Evolutionary conservation across 2,113 vertebrate species (phyloP).

Genomic region (Elephas maximus): DNA sequence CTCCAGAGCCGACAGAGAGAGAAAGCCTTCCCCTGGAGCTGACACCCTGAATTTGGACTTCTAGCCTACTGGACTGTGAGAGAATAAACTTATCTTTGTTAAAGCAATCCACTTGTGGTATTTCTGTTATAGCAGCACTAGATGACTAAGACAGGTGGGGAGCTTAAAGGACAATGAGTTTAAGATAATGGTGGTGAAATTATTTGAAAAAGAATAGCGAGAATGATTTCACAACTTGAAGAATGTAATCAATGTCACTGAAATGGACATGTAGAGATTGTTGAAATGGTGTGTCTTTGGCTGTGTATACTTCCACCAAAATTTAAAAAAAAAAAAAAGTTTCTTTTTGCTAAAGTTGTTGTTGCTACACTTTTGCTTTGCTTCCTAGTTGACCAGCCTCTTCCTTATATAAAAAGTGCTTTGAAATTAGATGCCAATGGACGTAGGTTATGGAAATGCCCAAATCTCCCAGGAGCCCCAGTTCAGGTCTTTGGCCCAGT

Average conservation of each 20-base stretch:
- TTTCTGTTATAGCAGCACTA: too few species aligned
- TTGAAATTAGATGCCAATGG: not conserved
- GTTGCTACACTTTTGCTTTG: not conserved
- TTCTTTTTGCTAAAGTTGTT: not conserved
- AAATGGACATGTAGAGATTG: not conserved
- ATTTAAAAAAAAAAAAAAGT: too few species aligned
- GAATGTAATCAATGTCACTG: not conserved
- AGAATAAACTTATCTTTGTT: too few species aligned
- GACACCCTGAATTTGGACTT: too few species aligned
- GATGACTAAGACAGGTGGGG: not conserved
- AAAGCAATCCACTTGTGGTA: too few species aligned
- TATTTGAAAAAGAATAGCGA: not conserved
- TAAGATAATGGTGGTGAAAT: not conserved
- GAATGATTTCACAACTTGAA: not conserved
- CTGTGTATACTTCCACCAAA: too few species aligned
- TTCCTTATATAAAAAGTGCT: not conserved
- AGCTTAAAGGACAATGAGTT: not conserved
- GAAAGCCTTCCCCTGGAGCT: too few species aligned
- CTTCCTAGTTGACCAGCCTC: not conserved
- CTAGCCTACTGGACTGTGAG: too few species aligned
- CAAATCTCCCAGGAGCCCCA: not conserved
- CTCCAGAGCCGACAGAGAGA: too few species aligned
- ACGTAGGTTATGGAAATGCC: not conserved
- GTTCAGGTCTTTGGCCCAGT: not conserved
- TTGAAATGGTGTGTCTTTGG: too few species aligned